phyloP scores from a whole-genome alignment of 2,797 vertebrate species.

The Huso huso region DNA sequence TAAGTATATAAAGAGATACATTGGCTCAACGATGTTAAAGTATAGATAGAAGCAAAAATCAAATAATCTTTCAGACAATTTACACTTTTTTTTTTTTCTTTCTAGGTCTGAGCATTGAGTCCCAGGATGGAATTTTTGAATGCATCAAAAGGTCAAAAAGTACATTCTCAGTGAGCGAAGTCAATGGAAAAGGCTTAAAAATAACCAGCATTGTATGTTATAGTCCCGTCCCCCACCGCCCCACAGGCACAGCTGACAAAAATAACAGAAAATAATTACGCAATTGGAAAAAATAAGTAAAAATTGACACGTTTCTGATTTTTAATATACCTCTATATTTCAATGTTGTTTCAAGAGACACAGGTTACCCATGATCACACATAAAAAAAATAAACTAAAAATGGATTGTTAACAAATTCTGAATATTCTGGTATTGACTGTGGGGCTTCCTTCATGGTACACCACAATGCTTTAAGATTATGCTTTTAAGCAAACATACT shows the following conservation, averaged over 20 bases:
- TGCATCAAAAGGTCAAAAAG: constrained; percentile 46
- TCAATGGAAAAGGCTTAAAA: constrained; percentile 60
- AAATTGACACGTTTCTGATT: neutral
- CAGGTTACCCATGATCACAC: too few species aligned
- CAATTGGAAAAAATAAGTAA: constrained; percentile 31
- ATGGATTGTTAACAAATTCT: too few species aligned
- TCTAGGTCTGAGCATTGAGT: too few species aligned
- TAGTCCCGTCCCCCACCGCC: constrained; percentile 38
- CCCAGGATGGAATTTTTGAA: constrained; percentile 25
- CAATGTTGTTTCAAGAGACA: too few species aligned
- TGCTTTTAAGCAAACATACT: neutral
- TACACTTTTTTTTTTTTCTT: constrained; percentile 33
- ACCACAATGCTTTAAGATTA: too few species aligned
- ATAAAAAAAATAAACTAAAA: too few species aligned
- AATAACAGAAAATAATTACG: constrained; percentile 45
- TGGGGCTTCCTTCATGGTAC: too few species aligned
- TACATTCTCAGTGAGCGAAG: constrained; percentile 44
- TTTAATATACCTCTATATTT: too few species aligned
- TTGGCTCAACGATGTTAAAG: too few species aligned
- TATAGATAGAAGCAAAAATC: too few species aligned
- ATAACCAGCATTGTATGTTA: constrained; percentile 52
- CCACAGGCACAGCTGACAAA: constrained; percentile 41
- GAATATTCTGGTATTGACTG: too few species aligned
- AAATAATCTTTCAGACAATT: constrained; percentile 9
- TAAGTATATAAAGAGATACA: too few species aligned